These are phyloP conservation scores for Mugil cephalus DNA, from an alignment of 2,113 vertebrate species.

Conservation along the genomic window DNA sequence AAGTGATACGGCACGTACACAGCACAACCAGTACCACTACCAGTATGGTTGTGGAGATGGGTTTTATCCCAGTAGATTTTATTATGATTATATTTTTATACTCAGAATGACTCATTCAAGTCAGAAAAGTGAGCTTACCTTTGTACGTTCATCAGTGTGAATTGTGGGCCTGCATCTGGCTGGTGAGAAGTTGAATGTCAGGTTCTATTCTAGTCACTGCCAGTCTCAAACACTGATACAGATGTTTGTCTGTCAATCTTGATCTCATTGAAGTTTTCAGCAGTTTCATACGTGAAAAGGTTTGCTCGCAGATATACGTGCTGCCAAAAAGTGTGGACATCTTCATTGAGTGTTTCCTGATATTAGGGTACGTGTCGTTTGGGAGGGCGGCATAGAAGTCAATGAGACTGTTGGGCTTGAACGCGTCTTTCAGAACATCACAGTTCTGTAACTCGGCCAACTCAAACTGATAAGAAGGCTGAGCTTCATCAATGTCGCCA, in stretches of 20 bases:
- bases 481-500: constrained; percentile 26
- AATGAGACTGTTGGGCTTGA: constrained; percentile 18
- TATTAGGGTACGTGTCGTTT: neutral
- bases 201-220: no score
- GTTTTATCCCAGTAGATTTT: constrained; percentile 34
- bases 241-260: constrained; percentile 38
- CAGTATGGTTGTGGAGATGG: constrained; percentile 35
- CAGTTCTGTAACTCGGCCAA: constrained; percentile 25
- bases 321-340: constrained; percentile 35
- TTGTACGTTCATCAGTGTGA: constrained; percentile 33
- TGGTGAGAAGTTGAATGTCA: no score
- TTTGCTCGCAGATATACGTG: constrained; percentile 25
- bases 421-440: constrained; percentile 34
- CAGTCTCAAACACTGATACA: constrained; percentile 34
- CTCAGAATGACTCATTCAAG: no score
- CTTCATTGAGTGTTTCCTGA: constrained; percentile 3
- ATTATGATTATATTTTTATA: constrained; percentile 27
- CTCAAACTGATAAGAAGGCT: constrained; percentile 33
- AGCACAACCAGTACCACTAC: neutral
- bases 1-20: constrained; percentile 1
- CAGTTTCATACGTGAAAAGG: constrained; percentile 28
- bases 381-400: constrained; percentile 19
- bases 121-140: constrained; percentile 35
- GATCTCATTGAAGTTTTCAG: constrained; percentile 25
- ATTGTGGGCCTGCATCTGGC: constrained; percentile 34